Evolutionary conservation across 2,113 vertebrate species (phyloP), one percentile per base, ranked within the genome.

Genomic region (Oreochromis tanganicae): DNA sequence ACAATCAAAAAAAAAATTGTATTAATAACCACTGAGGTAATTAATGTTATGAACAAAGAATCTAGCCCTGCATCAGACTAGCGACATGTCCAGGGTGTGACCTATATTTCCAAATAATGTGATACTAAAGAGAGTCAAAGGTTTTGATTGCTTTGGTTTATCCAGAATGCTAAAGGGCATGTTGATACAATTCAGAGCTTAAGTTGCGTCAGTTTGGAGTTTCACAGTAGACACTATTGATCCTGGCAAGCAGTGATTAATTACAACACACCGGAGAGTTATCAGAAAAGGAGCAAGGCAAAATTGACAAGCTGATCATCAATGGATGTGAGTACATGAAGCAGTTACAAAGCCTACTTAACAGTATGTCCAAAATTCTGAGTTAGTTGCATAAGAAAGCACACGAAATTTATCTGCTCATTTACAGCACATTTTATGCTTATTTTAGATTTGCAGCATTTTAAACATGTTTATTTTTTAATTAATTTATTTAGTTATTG

Each of bases 181-280:
- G 5, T 86, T 81, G 54, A 61, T 41, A 21, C 21, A 80, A 36
- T 36, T 41, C 10, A 81, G 54, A 75, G 9, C 12, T 2, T 32
- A 52, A 14, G 27, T 10, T 66, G 17, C 10, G 2, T n/a, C 14
- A 80, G 36, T 48, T 11, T 6, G 6, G 56, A 61, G 13, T 29
- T 83, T 48, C 34, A 61, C 4, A 5, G 19, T 78, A n/a, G 19
- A 48, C 38, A 13, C 16, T 7, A 63, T 43, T 3, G 41, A 83
- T 34, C 61, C 12, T 36, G 21, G 27, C 24, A 36, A 61, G 38
- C 84, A 14, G 21, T 1, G 36, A 21, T 71, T 50, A 38, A 56
- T 88, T 88, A 27, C 11, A 3, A 82, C 88, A 87, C 41, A 56
- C 17, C 4, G 63, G 71, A 81, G 7, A 81, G 6, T 87, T 68